phyloP scores from a whole-genome alignment of 2,888 invertebrate species.

The Chrysina gloriosa region DNA sequence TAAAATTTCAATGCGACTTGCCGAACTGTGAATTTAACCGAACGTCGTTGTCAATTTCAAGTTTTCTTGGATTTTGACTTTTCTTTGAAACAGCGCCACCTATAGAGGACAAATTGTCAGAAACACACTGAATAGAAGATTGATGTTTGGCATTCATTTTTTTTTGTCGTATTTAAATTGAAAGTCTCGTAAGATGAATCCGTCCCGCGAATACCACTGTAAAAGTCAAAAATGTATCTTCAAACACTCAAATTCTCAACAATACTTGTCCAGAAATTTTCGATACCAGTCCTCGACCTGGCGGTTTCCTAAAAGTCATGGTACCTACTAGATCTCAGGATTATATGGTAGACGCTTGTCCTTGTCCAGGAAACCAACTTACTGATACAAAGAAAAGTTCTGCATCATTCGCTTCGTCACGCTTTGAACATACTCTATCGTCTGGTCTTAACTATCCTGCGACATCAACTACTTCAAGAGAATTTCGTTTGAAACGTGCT shows the following conservation, averaged over 20 bases:
- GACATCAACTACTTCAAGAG: constrained; percentile 38
- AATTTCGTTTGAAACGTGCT: constrained; percentile 41
- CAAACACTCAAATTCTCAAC: constrained; percentile 40
- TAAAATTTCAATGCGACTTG: not conserved
- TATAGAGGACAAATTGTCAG: too few species aligned
- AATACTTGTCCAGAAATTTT: constrained; percentile 40
- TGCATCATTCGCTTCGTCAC: constrained; percentile 30
- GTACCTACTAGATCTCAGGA: constrained; percentile 39
- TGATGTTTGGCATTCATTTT: too few species aligned
- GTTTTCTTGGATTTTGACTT: not conserved
- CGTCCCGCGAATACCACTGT: not conserved
- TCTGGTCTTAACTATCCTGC: not conserved
- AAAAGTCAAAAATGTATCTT: constrained; percentile 39
- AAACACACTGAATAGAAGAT: too few species aligned
- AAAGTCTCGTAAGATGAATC: not conserved
- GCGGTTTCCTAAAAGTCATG: constrained; percentile 45
- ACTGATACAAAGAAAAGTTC: constrained; percentile 10
- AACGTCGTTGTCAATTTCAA: not conserved
- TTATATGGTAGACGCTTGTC: constrained; percentile 23
- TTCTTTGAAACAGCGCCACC: too few species aligned
- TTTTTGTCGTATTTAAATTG: too few species aligned
- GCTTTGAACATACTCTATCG: constrained; percentile 3
- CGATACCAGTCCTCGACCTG: constrained; percentile 43
- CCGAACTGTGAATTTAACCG: not conserved
- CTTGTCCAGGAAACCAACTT: not conserved